Percentiles rank a stretch among this genome's conserved stretches.
These are phyloP conservation scores for Misgurnus anguillicaudatus DNA, from an alignment of 2,113 vertebrate species.

Conservation along the genomic window DNA sequence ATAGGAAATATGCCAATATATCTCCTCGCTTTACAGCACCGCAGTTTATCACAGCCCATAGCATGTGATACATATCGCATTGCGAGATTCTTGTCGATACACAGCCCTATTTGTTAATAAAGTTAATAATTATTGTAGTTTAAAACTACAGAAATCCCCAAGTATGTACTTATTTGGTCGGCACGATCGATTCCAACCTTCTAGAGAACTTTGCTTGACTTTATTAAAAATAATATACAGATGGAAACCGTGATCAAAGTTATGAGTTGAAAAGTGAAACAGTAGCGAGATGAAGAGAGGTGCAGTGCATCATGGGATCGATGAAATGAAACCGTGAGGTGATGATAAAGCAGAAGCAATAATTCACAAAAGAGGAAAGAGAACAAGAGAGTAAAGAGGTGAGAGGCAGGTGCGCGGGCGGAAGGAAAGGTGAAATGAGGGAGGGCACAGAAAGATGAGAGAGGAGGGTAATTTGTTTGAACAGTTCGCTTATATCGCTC, in stretches of 20 bases:
- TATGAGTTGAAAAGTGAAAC: conserved; percentile 6
- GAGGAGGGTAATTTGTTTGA: conserved; percentile 52
- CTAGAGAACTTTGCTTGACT: too few species aligned
- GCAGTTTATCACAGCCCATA: too few species aligned
- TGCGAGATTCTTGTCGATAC: too few species aligned
- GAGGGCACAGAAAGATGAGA: conserved; percentile 29
- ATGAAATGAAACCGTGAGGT: conserved; percentile 24
- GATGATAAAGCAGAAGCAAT: conserved; percentile 48
- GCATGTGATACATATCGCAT: too few species aligned
- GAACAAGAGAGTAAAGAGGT: conserved; percentile 41
- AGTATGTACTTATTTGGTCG: too few species aligned
- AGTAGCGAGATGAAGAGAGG: conserved; percentile 5
- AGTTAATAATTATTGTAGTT: too few species aligned
- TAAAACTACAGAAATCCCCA: too few species aligned
- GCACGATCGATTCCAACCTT: too few species aligned
- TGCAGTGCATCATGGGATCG: conserved; percentile 21
- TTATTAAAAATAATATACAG: neutral
- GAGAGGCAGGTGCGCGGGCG: conserved; percentile 32
- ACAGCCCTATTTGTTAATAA: too few species aligned
- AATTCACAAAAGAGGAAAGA: conserved; percentile 36
- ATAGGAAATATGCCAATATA: too few species aligned
- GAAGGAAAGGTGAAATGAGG: conserved; percentile 34
- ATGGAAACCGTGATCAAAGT: neutral
- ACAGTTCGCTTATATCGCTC: conserved; percentile 50
- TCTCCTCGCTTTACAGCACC: too few species aligned